These are phyloP conservation scores for Drosophila peninsularis DNA, from an alignment of 2,888 invertebrate genomes.

Conservation along the genomic window DNA sequence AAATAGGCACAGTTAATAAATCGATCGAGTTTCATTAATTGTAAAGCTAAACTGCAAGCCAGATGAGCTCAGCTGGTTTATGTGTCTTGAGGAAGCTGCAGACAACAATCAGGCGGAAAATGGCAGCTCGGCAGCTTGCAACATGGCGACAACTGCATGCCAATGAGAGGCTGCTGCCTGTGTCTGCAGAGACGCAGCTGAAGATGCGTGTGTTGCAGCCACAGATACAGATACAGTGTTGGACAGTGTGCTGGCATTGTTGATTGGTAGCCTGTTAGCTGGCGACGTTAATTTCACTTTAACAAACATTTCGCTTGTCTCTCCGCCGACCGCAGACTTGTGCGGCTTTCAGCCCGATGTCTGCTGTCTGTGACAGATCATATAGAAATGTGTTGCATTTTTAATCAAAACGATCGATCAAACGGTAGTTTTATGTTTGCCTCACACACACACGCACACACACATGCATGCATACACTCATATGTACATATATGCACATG, in stretches of 20 bases:
- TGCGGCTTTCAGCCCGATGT: conserved; percentile 65
- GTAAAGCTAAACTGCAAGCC: conserved; percentile 72
- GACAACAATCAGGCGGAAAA: conserved; percentile 73
- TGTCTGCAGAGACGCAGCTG: conserved; percentile 29
- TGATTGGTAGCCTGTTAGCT: conserved; percentile 73
- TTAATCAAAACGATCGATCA: conserved; percentile 84
- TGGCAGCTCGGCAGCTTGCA: conserved; percentile 41
- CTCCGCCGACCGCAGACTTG: conserved; percentile 46
- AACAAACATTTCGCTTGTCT: conserved; percentile 82
- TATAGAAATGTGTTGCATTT: conserved; percentile 83
- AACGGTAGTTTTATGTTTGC: conserved; percentile 81
- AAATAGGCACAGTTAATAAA: conserved; percentile 76
- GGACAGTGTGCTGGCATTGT: conserved; percentile 68
- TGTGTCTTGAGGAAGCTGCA: conserved; percentile 58
- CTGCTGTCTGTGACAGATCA: conserved; percentile 82
- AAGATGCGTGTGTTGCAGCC: conserved; percentile 32
- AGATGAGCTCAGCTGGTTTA: conserved; percentile 31
- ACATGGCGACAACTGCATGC: conserved; percentile 67
- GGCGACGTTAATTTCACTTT: conserved; percentile 81
- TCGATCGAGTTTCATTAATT: conserved; percentile 82
- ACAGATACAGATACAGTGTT: conserved; percentile 18
- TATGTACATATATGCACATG: conserved; percentile 18
- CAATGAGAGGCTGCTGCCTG: conserved; percentile 58
- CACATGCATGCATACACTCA: neutral
- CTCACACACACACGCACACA: conserved; percentile 9